Percentiles rank a stretch among this genome's conserved stretches.
Evolutionary conservation across 1,140 invertebrate species (phyloP).

Genomic region (Protaetia brevitarsis): DNA sequence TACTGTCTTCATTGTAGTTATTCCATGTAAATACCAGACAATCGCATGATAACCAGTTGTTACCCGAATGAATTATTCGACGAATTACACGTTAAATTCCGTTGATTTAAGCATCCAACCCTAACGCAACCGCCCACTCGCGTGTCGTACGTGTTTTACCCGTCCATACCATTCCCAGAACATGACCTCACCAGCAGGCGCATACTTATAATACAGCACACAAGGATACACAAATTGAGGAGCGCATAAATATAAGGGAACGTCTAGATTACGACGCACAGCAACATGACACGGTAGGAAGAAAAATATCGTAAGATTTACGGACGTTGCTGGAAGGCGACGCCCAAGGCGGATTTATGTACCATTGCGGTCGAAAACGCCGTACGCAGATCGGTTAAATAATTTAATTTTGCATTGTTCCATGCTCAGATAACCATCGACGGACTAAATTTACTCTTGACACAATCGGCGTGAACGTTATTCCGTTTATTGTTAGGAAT

Average conservation of each 20-base stretch:
- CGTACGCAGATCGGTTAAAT: slow-evolving; percentile 13
- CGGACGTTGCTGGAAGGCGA: neutral
- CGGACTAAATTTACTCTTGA: neutral
- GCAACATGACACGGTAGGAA: neutral
- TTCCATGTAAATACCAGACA: neutral
- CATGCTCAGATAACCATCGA: neutral
- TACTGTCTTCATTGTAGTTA: neutral
- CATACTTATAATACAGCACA: neutral
- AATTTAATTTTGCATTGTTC: slow-evolving; percentile 13
- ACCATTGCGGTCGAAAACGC: neutral
- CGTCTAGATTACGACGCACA: neutral
- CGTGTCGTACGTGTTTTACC: neutral
- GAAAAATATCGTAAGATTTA: slow-evolving; percentile 10
- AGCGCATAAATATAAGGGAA: neutral
- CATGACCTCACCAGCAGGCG: neutral
- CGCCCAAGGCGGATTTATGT: neutral
- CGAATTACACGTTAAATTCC: slow-evolving; percentile 1
- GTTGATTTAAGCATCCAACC: slow-evolving; percentile 1
- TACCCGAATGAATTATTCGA: neutral
- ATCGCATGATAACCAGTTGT: neutral
- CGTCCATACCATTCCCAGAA: slow-evolving; percentile 1
- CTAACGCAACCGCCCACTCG: neutral
- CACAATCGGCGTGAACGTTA: neutral
- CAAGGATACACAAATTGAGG: neutral
- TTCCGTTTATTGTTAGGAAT: neutral